A percentile compares a stretch with the other conserved stretches of the same genome.
Conservation (phyloP, 1,140 invertebrate genomes). For the Battus philenor region DNA sequence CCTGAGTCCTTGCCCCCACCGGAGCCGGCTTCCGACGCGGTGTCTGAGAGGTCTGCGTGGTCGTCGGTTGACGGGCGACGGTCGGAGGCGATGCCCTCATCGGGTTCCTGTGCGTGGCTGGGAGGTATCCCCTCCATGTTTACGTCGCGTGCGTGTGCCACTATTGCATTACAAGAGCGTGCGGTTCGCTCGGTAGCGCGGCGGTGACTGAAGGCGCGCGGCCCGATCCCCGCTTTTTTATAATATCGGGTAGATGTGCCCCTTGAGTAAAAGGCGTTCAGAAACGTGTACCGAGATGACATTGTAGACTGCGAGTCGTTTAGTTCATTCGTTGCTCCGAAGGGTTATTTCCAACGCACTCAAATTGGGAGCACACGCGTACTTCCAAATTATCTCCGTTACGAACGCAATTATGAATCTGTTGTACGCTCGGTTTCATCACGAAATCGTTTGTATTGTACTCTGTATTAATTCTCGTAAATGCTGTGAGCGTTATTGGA, state of each 20-base stretch:
- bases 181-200: constrained; percentile 56
- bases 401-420: constrained; percentile 9
- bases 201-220: constrained; percentile 61
- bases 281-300: constrained; percentile 51
- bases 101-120: constrained; percentile 45
- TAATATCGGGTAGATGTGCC: constrained; percentile 63
- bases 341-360: neutral
- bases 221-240: constrained; percentile 46
- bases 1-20: constrained; percentile 80
- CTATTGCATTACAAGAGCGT: constrained; percentile 58
- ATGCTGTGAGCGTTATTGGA: constrained; percentile 3
- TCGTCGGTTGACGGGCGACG: constrained; percentile 63
- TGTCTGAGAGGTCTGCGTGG: constrained; percentile 80
- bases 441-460: constrained; percentile 5
- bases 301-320: constrained; percentile 54
- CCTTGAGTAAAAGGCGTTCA: constrained; percentile 51
- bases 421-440: neutral
- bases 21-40: constrained; percentile 77
- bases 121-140: constrained; percentile 55
- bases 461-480: constrained; percentile 3
- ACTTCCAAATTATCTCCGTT: neutral
- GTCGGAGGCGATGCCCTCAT: constrained; percentile 63
- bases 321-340: neutral
- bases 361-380: constrained; percentile 4
- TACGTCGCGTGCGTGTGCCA: constrained; percentile 40